Evolutionary conservation across 2,797 vertebrate species (phyloP), one percentile per base, ranked within the genome.

Genomic region (Bovichtus variegatus): DNA sequence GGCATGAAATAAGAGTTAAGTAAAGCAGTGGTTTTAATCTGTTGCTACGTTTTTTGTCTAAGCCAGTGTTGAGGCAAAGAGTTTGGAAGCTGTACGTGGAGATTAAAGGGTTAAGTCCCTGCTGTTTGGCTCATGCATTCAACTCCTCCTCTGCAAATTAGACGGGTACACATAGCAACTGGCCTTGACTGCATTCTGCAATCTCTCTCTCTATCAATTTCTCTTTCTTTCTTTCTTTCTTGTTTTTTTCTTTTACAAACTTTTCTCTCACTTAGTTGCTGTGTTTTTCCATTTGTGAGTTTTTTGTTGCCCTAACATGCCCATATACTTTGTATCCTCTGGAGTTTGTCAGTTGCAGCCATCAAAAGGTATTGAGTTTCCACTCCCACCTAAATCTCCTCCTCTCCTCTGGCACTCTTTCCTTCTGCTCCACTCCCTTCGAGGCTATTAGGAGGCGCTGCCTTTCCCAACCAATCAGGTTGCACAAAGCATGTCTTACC

Each of bases 291-390:
- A 59, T 81, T 51, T 55, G 43, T 64, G 43, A 62, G 63, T 65
- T 71, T 80, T 71, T 66, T 76, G 78, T 86, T 91, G 92, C 82
- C 89, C 86, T 80, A 79, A 90, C 90, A 82, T 91, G 89, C 81
- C 87, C 71, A 54, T 83, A 80, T 72, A 83, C 71, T 82, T 64
- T 70, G 66, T 74, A 72, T 86, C 78, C 79, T 89, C 89, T 89
- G 88, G 83, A 82, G 82, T 91, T 86, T 92, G 88, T 90, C 90
- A 86, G 79, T 87, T 82, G 72, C 84, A 83, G 76, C 78, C 63
- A n/a, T 87, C 83, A 83, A 31, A 87, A 78, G 73, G 88, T 90
- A 88, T 88, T 89, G 84, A 87, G 76, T 92, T 91, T 88, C 89
- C 89, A 87, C 84, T 87, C 87, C 83, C 83, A 29, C 61, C 74